These are phyloP conservation scores for Melanotaenia trifasciata DNA, from an alignment of 2,797 vertebrate genomes.

Conservation along the genomic window DNA sequence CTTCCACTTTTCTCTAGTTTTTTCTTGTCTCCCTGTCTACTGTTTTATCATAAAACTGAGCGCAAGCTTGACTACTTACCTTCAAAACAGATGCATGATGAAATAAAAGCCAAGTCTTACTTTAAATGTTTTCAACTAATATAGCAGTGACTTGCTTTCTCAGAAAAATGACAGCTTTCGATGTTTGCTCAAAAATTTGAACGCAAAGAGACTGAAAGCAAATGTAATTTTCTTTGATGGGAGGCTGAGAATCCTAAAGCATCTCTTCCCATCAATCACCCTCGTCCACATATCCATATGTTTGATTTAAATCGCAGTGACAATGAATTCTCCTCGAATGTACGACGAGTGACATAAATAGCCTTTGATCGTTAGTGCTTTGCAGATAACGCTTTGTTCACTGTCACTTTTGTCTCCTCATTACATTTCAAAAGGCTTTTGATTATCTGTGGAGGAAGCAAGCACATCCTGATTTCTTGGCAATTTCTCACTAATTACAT, in stretches of 20 bases:
- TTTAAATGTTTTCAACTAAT: not conserved
- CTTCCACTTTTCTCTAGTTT: not conserved
- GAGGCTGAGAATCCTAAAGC: not conserved
- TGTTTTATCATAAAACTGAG: not conserved
- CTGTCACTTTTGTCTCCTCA: conserved; percentile 39
- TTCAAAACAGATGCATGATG: not conserved
- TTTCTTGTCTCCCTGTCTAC: not conserved
- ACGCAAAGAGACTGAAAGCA: not conserved
- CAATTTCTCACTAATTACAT: conserved; percentile 69
- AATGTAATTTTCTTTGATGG: conserved; percentile 2
- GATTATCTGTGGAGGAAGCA: conserved; percentile 62
- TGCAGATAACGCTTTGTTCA: conserved; percentile 25
- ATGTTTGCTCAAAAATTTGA: not conserved
- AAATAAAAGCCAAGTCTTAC: not conserved
- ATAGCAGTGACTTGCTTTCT: not conserved
- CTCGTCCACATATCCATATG: not conserved
- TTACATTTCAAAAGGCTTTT: conserved; percentile 63
- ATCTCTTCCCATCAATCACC: conserved; percentile 2
- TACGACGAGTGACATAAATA: conserved; percentile 22
- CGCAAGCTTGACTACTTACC: not conserved
- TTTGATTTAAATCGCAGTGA: not conserved
- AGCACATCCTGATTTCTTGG: conserved; percentile 60
- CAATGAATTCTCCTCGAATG: conserved; percentile 14
- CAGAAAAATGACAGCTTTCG: not conserved
- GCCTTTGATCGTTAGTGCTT: conserved; percentile 14